These are phyloP conservation scores for Ornithoptera priamus DNA, from an alignment of 2,888 invertebrate species.

Conservation along the genomic window DNA sequence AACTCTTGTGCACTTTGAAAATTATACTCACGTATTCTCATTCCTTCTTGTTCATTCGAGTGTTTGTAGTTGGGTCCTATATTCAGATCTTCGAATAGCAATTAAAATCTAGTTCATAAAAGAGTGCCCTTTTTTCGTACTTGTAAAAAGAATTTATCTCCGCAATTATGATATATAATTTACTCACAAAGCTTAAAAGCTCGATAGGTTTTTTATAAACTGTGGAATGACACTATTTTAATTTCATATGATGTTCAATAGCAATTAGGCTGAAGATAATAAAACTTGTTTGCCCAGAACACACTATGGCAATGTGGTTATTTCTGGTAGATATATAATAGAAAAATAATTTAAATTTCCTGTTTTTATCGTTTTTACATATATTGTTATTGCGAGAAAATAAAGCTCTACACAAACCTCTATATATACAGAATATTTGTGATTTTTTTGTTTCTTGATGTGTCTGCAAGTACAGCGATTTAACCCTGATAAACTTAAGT, in stretches of 20 bases:
- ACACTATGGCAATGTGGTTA: no score
- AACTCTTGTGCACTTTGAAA: slow-evolving; percentile 36
- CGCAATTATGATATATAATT: neutral
- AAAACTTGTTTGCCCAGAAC: no score
- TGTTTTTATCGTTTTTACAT: no score
- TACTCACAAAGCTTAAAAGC: no score
- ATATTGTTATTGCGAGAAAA: no score
- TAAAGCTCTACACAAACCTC: neutral
- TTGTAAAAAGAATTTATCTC: neutral
- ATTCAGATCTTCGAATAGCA: slow-evolving; percentile 3
- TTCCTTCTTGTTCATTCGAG: neutral
- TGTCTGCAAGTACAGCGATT: neutral
- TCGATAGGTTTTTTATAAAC: no score
- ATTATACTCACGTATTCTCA: slow-evolving; percentile 10
- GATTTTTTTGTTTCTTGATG: neutral
- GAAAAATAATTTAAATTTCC: no score
- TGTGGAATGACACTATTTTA: no score
- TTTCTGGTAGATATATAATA: no score
- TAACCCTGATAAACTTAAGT: neutral
- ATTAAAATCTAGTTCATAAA: slow-evolving; percentile 10
- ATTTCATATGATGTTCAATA: no score
- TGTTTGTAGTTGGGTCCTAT: neutral
- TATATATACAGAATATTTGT: no score
- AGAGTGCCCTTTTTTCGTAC: neutral
- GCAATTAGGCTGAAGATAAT: no score